These are phyloP conservation scores for Catotricha subobsoleta DNA, from an alignment of 2,888 invertebrate genomes.

Conservation along the genomic window DNA sequence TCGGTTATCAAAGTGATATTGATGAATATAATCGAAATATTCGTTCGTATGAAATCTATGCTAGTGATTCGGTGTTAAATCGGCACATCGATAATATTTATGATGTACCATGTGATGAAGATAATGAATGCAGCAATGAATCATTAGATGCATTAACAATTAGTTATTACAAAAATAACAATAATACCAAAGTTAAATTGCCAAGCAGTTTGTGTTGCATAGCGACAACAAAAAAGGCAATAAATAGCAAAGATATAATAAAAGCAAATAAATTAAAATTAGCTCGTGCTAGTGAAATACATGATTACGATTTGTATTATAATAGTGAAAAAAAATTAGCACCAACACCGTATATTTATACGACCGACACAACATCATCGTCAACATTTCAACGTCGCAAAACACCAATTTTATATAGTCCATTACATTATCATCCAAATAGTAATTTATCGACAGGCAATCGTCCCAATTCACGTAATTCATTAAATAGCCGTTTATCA, in stretches of 20 bases:
- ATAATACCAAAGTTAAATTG: background rate
- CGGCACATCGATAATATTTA: constrained; percentile 23
- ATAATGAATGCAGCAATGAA: too few species aligned
- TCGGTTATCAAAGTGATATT: background rate
- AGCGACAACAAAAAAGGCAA: constrained; percentile 11
- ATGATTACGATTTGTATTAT: constrained; percentile 28
- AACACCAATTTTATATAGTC: constrained; percentile 24
- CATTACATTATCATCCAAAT: constrained; percentile 20
- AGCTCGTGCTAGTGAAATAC: constrained; percentile 22
- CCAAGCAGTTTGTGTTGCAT: constrained; percentile 7
- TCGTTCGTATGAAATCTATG: constrained; percentile 18
- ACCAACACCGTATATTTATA: constrained; percentile 14
- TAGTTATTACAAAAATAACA: background rate
- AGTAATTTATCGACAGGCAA: constrained; percentile 27
- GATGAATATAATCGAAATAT: background rate
- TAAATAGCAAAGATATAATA: background rate
- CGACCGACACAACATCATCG: background rate
- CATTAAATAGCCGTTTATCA: constrained; percentile 58
- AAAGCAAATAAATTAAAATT: constrained; percentile 19
- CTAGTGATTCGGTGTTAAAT: constrained; percentile 28
- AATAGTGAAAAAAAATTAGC: constrained; percentile 17
- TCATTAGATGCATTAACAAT: background rate
- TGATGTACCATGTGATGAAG: constrained; percentile 21
- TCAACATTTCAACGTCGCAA: constrained; percentile 3
- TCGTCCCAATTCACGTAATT: constrained; percentile 58